A percentile compares a stretch with the other conserved stretches of the same genome.
Conservation (phyloP, 2,797 vertebrate genomes). For the Phrynocephalus forsythii region DNA sequence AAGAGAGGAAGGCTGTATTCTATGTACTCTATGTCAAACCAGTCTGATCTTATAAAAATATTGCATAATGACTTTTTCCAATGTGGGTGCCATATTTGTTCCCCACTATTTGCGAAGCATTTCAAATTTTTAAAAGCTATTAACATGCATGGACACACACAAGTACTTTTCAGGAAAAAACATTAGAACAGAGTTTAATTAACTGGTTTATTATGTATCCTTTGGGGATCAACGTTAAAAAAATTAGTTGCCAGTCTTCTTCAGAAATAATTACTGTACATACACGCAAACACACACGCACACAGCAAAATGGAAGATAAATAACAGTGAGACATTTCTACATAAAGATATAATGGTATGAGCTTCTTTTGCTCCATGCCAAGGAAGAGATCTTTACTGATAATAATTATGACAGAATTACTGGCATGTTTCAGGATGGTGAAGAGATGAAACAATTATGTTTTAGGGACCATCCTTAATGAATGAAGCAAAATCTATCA, state of each 20-base stretch:
- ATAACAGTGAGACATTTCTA: background rate
- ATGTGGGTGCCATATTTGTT: background rate
- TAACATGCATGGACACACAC: background rate
- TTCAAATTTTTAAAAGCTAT: background rate
- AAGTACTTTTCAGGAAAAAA: background rate
- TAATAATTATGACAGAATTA: background rate
- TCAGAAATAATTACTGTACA: background rate
- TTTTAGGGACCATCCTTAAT: background rate
- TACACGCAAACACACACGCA: background rate
- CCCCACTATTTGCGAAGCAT: background rate
- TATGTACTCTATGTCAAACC: slow-evolving; percentile 7
- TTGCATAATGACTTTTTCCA: background rate
- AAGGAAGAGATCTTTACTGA: background rate
- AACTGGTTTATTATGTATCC: background rate
- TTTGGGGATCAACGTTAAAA: background rate
- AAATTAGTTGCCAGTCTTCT: background rate
- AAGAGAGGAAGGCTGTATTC: accelerated
- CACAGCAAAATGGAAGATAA: background rate
- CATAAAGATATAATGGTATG: background rate
- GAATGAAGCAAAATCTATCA: background rate
- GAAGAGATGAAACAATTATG: background rate
- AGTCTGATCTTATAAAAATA: background rate
- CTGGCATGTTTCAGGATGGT: background rate
- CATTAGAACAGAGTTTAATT: background rate
- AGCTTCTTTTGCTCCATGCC: background rate